A percentile compares a stretch with the other conserved stretches of the same genome.
phyloP scores from a whole-genome alignment of 2,113 vertebrate species.

The Cebidichthys violaceus region DNA sequence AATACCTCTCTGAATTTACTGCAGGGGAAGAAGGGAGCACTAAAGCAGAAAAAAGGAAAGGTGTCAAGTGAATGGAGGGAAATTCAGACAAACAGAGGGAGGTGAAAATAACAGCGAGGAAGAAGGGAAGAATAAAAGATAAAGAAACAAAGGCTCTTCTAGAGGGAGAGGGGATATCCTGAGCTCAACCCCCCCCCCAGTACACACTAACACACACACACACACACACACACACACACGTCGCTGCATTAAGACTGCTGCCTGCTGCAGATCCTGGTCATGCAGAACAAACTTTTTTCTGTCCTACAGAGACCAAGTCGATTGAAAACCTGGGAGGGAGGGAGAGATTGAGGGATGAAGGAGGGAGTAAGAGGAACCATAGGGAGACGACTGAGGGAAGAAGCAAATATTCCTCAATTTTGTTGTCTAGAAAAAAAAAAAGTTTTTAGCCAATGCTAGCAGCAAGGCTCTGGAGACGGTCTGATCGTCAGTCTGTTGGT shows the following conservation, averaged over 20 bases:
- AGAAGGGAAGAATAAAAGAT: not conserved
- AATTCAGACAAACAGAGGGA: not conserved
- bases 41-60: not conserved
- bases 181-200: not conserved
- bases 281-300: conserved; percentile 70
- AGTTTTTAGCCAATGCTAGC: not conserved
- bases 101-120: not conserved
- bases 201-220: not conserved
- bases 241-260: conserved; percentile 42
- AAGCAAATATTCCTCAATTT: too few species aligned
- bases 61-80: not conserved
- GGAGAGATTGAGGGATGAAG: not conserved
- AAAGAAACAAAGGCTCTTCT: not conserved
- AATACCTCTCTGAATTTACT: too few species aligned
- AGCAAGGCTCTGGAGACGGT: too few species aligned
- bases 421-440: too few species aligned
- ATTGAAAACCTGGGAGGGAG: conserved; percentile 9
- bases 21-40: not conserved
- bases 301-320: conserved; percentile 56
- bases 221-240: not conserved
- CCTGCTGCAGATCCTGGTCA: conserved; percentile 52
- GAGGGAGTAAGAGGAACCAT: not conserved
- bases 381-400: not conserved
- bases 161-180: not conserved
- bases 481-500: too few species aligned